Evolutionary conservation across 1,140 invertebrate genomes (phyloP).

Genomic region (Dendroctonus valens): DNA sequence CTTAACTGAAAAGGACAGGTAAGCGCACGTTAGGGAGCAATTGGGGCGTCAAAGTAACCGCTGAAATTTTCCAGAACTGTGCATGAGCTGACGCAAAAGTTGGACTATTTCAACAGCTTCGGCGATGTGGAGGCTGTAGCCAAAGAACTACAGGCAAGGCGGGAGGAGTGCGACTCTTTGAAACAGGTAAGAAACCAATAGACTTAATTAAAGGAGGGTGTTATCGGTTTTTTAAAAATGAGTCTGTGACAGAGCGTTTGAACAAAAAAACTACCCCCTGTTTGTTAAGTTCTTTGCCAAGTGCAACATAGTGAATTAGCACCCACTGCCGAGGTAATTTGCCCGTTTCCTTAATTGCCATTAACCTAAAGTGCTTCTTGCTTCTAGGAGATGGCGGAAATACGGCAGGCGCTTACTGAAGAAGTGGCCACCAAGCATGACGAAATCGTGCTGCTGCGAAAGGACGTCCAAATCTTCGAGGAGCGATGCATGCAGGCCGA

Average conservation of each 20-base stretch:
- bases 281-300: too few species aligned
- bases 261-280: too few species aligned
- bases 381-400: slow-evolving; percentile 49
- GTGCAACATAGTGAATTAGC: too few species aligned
- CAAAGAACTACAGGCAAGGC: slow-evolving; percentile 30
- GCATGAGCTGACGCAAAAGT: slow-evolving; percentile 24
- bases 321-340: neutral
- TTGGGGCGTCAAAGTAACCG: neutral
- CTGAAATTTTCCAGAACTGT: slow-evolving; percentile 16
- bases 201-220: too few species aligned
- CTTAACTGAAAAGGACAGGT: slow-evolving; percentile 34
- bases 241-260: too few species aligned
- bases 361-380: slow-evolving; percentile 31
- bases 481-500: slow-evolving; percentile 52
- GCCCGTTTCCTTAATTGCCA: neutral
- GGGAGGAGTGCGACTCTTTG: slow-evolving; percentile 35
- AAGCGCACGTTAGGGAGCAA: neutral
- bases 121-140: slow-evolving; percentile 25
- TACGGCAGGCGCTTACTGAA: slow-evolving; percentile 51
- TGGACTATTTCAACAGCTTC: slow-evolving; percentile 23
- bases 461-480: slow-evolving; percentile 51
- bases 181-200: slow-evolving; percentile 28
- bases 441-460: slow-evolving; percentile 47
- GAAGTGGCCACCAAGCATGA: slow-evolving; percentile 57
- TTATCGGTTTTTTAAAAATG: too few species aligned